phyloP scores from a whole-genome alignment of 2,113 vertebrate genomes.

The Amazona vittata region DNA sequence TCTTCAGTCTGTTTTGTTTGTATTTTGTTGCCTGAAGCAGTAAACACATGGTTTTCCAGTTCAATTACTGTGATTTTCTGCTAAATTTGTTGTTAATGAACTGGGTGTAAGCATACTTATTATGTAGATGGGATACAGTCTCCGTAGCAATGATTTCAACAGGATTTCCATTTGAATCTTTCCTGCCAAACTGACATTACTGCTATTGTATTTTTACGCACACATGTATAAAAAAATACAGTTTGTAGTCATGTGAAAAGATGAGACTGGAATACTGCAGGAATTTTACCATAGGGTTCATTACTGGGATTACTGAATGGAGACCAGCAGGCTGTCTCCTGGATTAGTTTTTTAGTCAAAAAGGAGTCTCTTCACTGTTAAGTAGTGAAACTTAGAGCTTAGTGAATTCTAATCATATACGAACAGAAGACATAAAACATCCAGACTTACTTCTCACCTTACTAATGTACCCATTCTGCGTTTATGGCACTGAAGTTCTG shows the following conservation, averaged over 20 bases:
- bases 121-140: background rate
- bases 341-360: background rate
- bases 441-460: background rate
- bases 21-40: background rate
- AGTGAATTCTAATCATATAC: background rate
- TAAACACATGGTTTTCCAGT: background rate
- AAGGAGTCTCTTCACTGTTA: background rate
- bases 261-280: background rate
- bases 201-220: background rate
- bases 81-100: background rate
- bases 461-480: background rate
- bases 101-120: background rate
- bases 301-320: background rate
- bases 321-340: background rate
- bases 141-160: background rate
- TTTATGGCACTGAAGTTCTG: background rate
- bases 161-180: background rate
- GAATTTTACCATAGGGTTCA: background rate
- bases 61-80: background rate
- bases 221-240: background rate
- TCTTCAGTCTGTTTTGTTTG: background rate
- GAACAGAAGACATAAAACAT: background rate
- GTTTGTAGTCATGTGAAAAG: background rate
- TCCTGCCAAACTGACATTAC: background rate
- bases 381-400: background rate